Evolutionary conservation across 2,797 vertebrate species (phyloP), one percentile per base, ranked within the genome.

Genomic region (Urosaurus nigricauda): DNA sequence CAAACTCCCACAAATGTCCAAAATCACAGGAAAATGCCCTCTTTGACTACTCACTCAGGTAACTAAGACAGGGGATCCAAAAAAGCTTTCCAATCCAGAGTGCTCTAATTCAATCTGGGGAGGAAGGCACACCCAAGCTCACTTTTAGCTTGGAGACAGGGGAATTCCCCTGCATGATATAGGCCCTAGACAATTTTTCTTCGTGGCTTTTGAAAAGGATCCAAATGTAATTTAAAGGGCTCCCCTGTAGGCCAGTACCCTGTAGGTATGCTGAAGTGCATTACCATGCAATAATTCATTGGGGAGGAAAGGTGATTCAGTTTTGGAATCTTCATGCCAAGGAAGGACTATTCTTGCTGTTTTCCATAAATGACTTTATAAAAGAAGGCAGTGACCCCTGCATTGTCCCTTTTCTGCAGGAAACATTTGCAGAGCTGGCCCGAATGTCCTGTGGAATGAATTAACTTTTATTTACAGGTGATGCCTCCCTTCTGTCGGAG

Each of bases 91-190:
- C 47, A 51, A 51, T 51, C 90, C 86, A 71, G 90, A 87, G 94
- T 94, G 82, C 0, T 0, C 85, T 95, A 88, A 92, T 88, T 84
- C 68, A 96, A 90, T 93, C 91, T 92, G 92, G 95, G 95, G 95
- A 97, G 95, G 89, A 90, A 32, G 3, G 93, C 94, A 90, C 94
- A 90, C 94, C 95, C 87, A 93, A 79, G 94, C 91, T 94, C 94
- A 92, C 94, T 96, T 96, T 96, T 94, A 96, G 96, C 93, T 94
- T 94, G 96, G 92, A 95, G 94, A 94, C 93, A 96, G 97, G 97
- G 97, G 96, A 97, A 96, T 97, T 97, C 96, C 97, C 97, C 96
- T 51, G 32, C 43, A 47, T 56, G 93, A 95, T 95, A 92, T 93
- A 96, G 93, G 93, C 92, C 93, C 93, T 95, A 96, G 93, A 93